Base-by-base conservation (phyloP, 2,797 vertebrate species). In the Sebastes baramenuke region DNA sequence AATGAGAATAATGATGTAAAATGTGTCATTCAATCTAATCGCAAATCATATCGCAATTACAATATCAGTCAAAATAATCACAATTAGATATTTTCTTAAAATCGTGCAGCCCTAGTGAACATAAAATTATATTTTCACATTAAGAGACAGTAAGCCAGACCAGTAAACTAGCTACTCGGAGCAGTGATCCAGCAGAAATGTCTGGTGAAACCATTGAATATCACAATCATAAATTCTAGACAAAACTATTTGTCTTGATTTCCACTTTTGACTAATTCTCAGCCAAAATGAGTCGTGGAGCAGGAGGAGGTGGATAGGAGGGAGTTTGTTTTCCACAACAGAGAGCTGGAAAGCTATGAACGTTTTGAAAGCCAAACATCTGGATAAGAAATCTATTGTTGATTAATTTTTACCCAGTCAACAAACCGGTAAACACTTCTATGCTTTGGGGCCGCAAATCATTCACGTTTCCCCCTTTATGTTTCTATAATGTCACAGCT, bases 251-350 rank as follows among this genome's bases (percentile, higher is more conserved):
- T 42, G 38, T 42, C 38, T 42, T 64, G n/a, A 58, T 4, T 61
- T 73, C 2, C 49, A 72, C 46, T 30, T 38, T 67, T 32, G 2
- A 32, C 24, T 34, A n/a, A 32, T 62, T 38, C 9, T 42, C 14
- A 62, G 24, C 11, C 30, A 49, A 46, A 25, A 29, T 30, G 20
- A 70, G 62, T 13, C 11, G 66, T 49, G 24, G 67, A 81, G 24
- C 42, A 27, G 67, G 5, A 59, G 49, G 56, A 81, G 24, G 29
- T 25, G 46, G 59, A 8, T 9, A 4, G 59, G 9, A 54, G 16
- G 14, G 25, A 20, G 18, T 30, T 68, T 77, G n/a, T 67, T 76
- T 73, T 72, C 66, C 49, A 61, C 72, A 60, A 64, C 60, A 80
- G 16, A 74, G 27, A 3, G 1, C 72, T 60, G 79, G 58, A 75